Evolutionary conservation across 23 tunicate genomes (phyloP), one percentile per base, ranked within the genome.

Genomic region (Halocynthia roretzi): DNA sequence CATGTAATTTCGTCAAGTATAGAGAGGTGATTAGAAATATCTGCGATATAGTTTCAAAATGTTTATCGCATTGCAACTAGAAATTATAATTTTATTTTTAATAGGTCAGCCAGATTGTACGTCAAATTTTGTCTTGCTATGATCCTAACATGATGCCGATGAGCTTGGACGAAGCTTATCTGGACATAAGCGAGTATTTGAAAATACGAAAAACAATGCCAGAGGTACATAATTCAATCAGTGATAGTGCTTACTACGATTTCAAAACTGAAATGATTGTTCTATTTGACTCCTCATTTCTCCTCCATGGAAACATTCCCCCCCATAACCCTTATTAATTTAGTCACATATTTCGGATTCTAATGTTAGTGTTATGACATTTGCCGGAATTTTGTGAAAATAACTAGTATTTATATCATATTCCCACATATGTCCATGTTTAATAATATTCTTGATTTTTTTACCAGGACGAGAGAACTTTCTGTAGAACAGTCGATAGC

Each of bases 121-220:
- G 88, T 53, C 57, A 86, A 53, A 86, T 96, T 10, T 88, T 91
- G 61, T 56, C 63, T 6, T 83, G 83, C 19, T 96, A 96, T 71
- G 99, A 96, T 85, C 57, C 80, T 61, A 85, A 90, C 68, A 89
- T 89, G 64, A 53, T 63, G 58, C 87, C 90, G 62, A 70, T 87
- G 87, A 84, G 96, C 63, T 63, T 96, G 31, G 99, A 96, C 71
- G 99, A 96, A 75, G 99, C 96, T 23, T 96, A 88, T 60, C 86
- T 96, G 1, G 99, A 96, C 70, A 79, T 96, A 14, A 96, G 96
- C 7, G 83, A 90, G 22, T 90, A 96, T 60, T 64, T 96, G 75
- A 54, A 78, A 62, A 60, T 51, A 19, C 72, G 96, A 57, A 58
- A 73, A 14, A 10, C 72, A 11, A 48, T 56, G 60, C 10, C 84